phyloP scores from a whole-genome alignment of 2,888 invertebrate species.

The Drosophila yooni region DNA sequence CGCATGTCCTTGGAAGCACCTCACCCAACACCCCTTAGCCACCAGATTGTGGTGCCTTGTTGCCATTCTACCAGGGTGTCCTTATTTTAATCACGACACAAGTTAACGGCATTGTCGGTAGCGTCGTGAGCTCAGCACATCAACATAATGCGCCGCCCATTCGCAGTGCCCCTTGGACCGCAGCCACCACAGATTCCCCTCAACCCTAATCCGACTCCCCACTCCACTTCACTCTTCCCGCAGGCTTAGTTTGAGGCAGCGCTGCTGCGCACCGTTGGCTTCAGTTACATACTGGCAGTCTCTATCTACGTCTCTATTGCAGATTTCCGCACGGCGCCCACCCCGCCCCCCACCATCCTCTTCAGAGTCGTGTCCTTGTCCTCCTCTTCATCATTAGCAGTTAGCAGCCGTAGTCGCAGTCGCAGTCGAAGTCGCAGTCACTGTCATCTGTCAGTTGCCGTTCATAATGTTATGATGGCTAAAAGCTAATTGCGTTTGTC shows the following conservation, averaged over 20 bases:
- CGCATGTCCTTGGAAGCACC: conserved; percentile 19
- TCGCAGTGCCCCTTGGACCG: neutral
- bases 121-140: conserved; percentile 65
- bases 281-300: conserved; percentile 35
- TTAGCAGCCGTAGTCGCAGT: conserved; percentile 40
- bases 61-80: conserved; percentile 54
- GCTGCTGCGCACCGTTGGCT: conserved; percentile 8
- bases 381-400: conserved; percentile 69
- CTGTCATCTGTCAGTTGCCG: conserved; percentile 65
- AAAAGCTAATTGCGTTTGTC: conserved; percentile 81
- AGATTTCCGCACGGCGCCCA: conserved; percentile 20
- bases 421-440: conserved; percentile 23
- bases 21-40: conserved; percentile 9
- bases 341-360: neutral
- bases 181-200: neutral
- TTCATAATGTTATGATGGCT: conserved; percentile 80
- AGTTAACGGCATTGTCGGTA: conserved; percentile 79
- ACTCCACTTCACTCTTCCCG: conserved; percentile 2
- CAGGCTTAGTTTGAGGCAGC: conserved; percentile 32
- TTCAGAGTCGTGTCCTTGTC: conserved; percentile 10
- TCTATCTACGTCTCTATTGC: conserved; percentile 33
- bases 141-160: conserved; percentile 47
- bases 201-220: conserved; percentile 3
- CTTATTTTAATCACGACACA: conserved; percentile 80
- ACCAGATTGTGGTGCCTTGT: conserved; percentile 17